These are phyloP conservation scores for Troilus luridus DNA, from an alignment of 2,888 invertebrate genomes.

Conservation along the genomic window DNA sequence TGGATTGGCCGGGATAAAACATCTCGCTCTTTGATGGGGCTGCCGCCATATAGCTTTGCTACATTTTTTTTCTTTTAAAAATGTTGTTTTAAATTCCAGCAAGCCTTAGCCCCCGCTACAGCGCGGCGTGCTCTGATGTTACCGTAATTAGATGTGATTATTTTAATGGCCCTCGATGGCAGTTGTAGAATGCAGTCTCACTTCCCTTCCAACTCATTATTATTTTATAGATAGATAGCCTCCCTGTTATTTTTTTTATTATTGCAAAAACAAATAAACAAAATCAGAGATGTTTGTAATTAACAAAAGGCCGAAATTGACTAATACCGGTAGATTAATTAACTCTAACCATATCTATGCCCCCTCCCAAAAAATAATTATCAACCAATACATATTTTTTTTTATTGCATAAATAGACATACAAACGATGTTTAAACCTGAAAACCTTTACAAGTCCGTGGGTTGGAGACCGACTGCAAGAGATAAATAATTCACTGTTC, in stretches of 20 bases:
- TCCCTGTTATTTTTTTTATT: background rate
- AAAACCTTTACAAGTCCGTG: too few relatives aligned
- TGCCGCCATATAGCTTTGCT: slow-evolving; percentile 28
- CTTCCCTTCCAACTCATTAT: background rate
- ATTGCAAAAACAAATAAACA: background rate
- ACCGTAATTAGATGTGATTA: slow-evolving; percentile 42
- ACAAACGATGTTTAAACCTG: too few relatives aligned
- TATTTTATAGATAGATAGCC: background rate
- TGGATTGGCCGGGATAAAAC: background rate
- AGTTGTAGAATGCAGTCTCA: slow-evolving; percentile 23
- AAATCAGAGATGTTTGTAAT: background rate
- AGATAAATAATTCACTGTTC: too few relatives aligned
- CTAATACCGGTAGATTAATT: too few relatives aligned
- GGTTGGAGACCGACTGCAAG: too few relatives aligned
- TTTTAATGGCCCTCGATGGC: slow-evolving; percentile 9
- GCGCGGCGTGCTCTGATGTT: background rate
- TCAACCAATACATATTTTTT: too few relatives aligned
- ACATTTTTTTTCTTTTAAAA: slow-evolving; percentile 25
- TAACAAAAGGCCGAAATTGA: too few relatives aligned
- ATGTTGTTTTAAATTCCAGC: background rate
- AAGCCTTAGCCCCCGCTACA: background rate
- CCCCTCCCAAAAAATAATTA: too few relatives aligned
- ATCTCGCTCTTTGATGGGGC: slow-evolving; percentile 23
- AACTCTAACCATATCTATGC: too few relatives aligned
- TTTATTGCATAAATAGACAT: too few relatives aligned